Percentiles rank a stretch among this genome's conserved stretches.
Conservation (phyloP, 1,140 invertebrate species). For the Pseudobourletiella spinata region DNA sequence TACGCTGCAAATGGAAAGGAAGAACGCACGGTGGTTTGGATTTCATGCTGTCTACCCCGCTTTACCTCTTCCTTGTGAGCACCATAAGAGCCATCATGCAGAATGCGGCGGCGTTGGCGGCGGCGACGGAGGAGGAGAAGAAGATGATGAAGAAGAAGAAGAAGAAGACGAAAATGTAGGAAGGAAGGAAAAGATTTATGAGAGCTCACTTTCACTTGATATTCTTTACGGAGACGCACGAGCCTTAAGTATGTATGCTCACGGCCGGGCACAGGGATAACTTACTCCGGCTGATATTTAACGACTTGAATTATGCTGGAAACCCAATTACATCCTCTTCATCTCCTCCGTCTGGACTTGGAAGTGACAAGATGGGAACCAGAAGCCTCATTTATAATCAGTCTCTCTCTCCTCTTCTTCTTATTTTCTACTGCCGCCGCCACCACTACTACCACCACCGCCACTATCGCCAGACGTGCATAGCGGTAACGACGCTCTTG, state of each 20-base stretch:
- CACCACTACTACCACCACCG: neutral
- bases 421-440: neutral
- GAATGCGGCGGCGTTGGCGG: no score
- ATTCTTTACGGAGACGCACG: constrained; percentile 22
- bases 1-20: no score
- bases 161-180: no score
- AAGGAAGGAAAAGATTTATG: constrained; percentile 23
- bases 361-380: neutral
- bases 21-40: no score
- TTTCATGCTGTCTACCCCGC: constrained; percentile 29
- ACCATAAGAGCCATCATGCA: no score
- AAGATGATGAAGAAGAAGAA: no score
- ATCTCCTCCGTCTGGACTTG: constrained; percentile 6
- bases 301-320: constrained; percentile 27
- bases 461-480: neutral
- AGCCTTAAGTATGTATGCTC: neutral
- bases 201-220: constrained; percentile 24
- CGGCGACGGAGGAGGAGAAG: no score
- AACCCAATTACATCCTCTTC: constrained; percentile 29
- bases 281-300: constrained; percentile 23
- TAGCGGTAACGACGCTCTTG: neutral
- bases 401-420: neutral
- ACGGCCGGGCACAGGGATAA: no score
- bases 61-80: constrained; percentile 17
- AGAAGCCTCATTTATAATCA: neutral